Conservation (phyloP, 1,140 invertebrate species). For the Heliconius nattereri region DNA sequence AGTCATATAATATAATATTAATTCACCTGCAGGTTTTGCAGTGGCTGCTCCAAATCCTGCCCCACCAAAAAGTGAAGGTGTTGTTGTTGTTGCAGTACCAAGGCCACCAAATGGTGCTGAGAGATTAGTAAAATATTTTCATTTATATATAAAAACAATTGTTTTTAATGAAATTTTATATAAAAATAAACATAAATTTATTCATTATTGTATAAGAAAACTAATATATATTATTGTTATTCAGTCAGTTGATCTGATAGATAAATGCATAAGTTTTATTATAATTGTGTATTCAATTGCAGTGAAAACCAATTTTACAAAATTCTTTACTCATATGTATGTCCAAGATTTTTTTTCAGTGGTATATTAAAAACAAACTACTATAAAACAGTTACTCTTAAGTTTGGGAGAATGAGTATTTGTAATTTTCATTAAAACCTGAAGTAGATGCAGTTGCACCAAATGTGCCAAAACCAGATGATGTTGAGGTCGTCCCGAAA, state of each 20-base stretch:
- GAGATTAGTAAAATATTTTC: background rate
- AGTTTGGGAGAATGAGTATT: background rate
- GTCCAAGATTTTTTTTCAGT: too few relatives aligned
- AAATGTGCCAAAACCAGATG: constrained; percentile 82
- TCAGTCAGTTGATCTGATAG: too few relatives aligned
- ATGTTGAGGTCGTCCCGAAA: constrained; percentile 81
- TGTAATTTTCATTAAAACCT: constrained; percentile 42
- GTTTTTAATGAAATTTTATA: too few relatives aligned
- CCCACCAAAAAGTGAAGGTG: constrained; percentile 77
- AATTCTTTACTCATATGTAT: too few relatives aligned
- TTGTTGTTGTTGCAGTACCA: constrained; percentile 59
- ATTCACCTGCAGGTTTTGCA: constrained; percentile 68
- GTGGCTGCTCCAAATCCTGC: constrained; percentile 74
- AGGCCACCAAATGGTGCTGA: constrained; percentile 67
- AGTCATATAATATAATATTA: background rate
- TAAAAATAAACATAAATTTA: background rate
- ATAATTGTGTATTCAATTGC: too few relatives aligned
- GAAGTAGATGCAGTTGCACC: constrained; percentile 69
- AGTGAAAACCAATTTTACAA: too few relatives aligned
- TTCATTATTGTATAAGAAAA: background rate
- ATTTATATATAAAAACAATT: too few relatives aligned
- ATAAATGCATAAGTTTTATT: too few relatives aligned
- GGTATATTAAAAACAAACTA: background rate
- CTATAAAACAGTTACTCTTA: background rate
- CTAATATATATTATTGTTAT: background rate